These are phyloP conservation scores for Chalcis sispes DNA, from an alignment of 2,888 invertebrate genomes.

Conservation along the genomic window DNA sequence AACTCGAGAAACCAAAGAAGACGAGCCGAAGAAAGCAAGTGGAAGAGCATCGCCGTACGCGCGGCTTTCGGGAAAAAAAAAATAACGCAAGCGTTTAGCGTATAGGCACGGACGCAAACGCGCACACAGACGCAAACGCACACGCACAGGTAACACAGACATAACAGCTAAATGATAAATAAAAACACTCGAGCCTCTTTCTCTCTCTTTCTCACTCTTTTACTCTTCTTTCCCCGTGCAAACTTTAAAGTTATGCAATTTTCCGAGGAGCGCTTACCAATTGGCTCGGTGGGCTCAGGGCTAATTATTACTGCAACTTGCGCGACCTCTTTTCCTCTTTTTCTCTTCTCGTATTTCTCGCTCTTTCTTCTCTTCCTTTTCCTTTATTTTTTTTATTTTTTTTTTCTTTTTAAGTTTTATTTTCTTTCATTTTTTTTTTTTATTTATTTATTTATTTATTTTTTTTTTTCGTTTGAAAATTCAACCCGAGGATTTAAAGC, in stretches of 20 bases:
- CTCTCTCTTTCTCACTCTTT: no score
- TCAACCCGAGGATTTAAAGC: conserved; percentile 35
- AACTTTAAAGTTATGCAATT: conserved; percentile 48
- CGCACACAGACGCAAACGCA: no score
- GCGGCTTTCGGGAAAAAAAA: not conserved
- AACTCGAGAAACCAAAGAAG: no score
- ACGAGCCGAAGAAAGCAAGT: conserved; percentile 12
- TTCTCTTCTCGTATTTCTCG: not conserved
- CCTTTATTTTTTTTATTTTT: not conserved
- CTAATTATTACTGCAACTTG: conserved; percentile 46
- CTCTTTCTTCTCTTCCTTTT: not conserved
- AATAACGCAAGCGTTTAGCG: conserved; percentile 32
- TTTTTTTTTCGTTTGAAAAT: not conserved
- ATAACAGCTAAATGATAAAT: conserved; percentile 36
- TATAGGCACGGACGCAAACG: no score
- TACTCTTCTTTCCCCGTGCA: no score
- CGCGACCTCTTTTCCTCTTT: conserved; percentile 24
- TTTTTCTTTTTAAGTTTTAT: not conserved
- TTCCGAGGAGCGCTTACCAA: conserved; percentile 2
- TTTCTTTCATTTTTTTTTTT: not conserved
- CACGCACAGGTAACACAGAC: not conserved
- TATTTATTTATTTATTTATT: not conserved
- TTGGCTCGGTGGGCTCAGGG: no score
- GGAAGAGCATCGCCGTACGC: not conserved
- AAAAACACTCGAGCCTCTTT: conserved; percentile 34